Percentiles rank a stretch among this genome's conserved stretches.
phyloP scores from a whole-genome alignment of 2,113 vertebrate species.

The Taurulus bubalis region DNA sequence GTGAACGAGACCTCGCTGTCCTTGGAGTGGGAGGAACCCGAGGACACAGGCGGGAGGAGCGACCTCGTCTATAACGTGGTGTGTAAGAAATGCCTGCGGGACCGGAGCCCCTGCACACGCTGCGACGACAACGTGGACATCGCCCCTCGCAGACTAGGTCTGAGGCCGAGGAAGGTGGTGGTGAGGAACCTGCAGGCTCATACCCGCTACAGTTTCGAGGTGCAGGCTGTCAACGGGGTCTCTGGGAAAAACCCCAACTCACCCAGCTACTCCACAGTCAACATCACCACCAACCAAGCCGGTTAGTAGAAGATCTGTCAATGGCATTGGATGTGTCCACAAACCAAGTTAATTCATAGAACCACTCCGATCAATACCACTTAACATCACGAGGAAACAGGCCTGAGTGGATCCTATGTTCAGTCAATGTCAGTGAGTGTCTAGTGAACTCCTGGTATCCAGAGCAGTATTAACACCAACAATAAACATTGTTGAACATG shows the following conservation, averaged over 20 bases:
- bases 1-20: conserved; percentile 97
- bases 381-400: conserved; percentile 58
- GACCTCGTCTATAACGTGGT: conserved; percentile 97
- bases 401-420: conserved; percentile 39
- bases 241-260: conserved; percentile 90
- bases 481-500: conserved; percentile 34
- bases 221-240: conserved; percentile 96
- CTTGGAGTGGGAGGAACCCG: conserved; percentile 95
- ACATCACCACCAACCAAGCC: conserved; percentile 99
- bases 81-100: conserved; percentile 96
- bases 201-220: conserved; percentile 97
- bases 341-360: conserved; percentile 59
- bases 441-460: conserved; percentile 58
- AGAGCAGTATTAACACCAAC: conserved; percentile 29
- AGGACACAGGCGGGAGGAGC: conserved; percentile 89
- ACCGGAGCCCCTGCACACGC: conserved; percentile 88
- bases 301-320: conserved; percentile 84
- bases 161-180: conserved; percentile 90
- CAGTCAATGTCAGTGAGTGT: conserved; percentile 62
- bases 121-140: conserved; percentile 98
- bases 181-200: conserved; percentile 97
- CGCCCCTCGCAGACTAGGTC: conserved; percentile 92
- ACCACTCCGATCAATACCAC: conserved; percentile 70
- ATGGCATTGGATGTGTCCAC: conserved; percentile 25
- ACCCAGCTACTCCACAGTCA: conserved; percentile 93